phyloP scores from a whole-genome alignment of 2,888 invertebrate genomes.

The Apotomis betuletana region DNA sequence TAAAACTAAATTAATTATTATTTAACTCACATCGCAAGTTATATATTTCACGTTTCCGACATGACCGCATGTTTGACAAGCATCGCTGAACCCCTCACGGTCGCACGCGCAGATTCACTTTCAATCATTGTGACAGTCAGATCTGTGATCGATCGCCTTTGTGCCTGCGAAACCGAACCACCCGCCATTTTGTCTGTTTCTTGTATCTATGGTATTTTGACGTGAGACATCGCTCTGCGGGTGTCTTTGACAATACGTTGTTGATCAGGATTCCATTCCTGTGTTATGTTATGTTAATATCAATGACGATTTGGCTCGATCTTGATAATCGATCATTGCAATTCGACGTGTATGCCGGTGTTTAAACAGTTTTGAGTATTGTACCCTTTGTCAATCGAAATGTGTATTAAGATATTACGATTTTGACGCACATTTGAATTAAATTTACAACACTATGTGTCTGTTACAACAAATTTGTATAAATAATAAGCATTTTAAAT shows the following conservation, averaged over 20 bases:
- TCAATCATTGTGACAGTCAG: slow-evolving; percentile 56
- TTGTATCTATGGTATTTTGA: slow-evolving; percentile 32
- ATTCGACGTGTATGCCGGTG: slow-evolving; percentile 12
- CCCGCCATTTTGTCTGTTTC: slow-evolving; percentile 27
- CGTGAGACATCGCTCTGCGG: slow-evolving; percentile 35
- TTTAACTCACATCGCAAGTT: no score
- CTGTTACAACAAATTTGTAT: neutral
- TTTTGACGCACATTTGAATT: no score
- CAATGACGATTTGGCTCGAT: slow-evolving; percentile 8
- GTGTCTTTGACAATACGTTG: slow-evolving; percentile 35
- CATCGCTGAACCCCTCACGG: slow-evolving; percentile 56
- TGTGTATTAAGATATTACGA: neutral
- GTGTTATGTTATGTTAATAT: slow-evolving; percentile 40
- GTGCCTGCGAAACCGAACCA: slow-evolving; percentile 45
- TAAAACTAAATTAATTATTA: no score
- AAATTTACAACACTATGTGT: neutral
- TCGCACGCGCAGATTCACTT: slow-evolving; percentile 46
- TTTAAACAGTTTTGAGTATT: slow-evolving; percentile 4
- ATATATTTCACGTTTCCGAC: neutral
- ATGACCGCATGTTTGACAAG: slow-evolving; percentile 20
- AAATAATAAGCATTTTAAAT: no score
- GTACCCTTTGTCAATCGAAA: slow-evolving; percentile 3
- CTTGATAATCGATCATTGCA: slow-evolving; percentile 29
- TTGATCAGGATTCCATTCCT: slow-evolving; percentile 47
- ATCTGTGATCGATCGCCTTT: slow-evolving; percentile 63